phyloP scores from a whole-genome alignment of 2,888 invertebrate genomes.

The Ophraella communa region DNA sequence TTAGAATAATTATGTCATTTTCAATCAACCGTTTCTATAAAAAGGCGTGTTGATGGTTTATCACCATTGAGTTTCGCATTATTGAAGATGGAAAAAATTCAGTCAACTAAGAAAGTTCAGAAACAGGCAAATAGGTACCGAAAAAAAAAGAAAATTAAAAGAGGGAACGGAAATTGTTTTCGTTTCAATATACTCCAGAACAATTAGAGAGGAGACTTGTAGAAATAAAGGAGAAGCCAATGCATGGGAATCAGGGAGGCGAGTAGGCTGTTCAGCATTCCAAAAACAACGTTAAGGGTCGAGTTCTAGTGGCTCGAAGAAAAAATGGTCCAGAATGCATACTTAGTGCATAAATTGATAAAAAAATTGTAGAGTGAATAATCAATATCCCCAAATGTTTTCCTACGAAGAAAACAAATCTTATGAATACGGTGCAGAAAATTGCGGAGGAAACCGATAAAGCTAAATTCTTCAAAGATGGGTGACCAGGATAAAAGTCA shows the following conservation, averaged over 20 bases:
- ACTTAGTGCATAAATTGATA: background rate
- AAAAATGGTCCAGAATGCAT: background rate
- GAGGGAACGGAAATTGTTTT: background rate
- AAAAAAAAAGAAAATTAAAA: background rate
- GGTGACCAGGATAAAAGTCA: background rate
- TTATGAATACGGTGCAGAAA: background rate
- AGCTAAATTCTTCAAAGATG: background rate
- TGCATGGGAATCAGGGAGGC: constrained; percentile 12
- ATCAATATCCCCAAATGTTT: background rate
- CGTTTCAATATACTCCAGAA: background rate
- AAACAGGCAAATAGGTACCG: background rate
- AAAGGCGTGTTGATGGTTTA: no score
- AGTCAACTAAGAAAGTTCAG: background rate
- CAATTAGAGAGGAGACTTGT: background rate
- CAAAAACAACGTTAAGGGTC: background rate
- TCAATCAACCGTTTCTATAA: background rate
- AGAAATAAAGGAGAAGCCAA: background rate
- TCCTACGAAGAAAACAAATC: background rate
- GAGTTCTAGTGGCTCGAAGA: background rate
- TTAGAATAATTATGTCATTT: background rate
- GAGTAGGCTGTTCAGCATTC: background rate
- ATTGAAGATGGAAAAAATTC: no score
- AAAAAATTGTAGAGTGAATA: background rate
- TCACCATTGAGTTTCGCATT: no score
- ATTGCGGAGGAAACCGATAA: background rate